Conservation (phyloP, 2,113 vertebrate species). For the Sporophila hypoxantha region DNA sequence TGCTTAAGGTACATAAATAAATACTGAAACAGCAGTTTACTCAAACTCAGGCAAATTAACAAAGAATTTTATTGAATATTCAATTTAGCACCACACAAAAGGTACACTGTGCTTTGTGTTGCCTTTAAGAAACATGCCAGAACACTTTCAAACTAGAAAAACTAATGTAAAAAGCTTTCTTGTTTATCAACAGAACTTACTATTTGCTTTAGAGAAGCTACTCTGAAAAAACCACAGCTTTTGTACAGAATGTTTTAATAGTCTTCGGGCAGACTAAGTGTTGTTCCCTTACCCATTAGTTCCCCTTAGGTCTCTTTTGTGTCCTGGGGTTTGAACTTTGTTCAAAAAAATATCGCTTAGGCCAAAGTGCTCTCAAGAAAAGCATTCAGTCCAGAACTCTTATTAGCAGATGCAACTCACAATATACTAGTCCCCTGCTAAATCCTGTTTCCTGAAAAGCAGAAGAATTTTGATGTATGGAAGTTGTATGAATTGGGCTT, state of each 20-base stretch:
- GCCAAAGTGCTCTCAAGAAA: neutral
- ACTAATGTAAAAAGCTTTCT: conserved; percentile 23
- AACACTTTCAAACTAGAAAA: conserved; percentile 30
- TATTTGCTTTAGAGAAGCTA: neutral
- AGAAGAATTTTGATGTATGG: neutral
- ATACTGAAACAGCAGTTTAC: conserved; percentile 3
- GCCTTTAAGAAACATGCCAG: conserved; percentile 17
- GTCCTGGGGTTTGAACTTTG: neutral
- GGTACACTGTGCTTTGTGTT: conserved; percentile 23
- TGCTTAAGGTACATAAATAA: neutral
- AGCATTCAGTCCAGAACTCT: neutral
- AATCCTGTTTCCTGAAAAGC: neutral
- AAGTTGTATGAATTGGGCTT: neutral
- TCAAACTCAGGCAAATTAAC: conserved; percentile 32
- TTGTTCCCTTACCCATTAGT: neutral
- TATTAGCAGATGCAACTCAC: neutral
- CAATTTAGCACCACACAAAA: conserved; percentile 45
- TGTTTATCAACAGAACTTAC: neutral
- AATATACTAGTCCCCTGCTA: neutral
- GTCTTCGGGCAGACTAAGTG: neutral
- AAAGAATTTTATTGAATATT: conserved; percentile 29
- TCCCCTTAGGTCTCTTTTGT: neutral
- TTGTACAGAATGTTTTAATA: neutral
- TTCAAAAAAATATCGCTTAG: neutral
- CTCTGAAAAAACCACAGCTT: conserved; percentile 1